Evolutionary conservation across 2,113 vertebrate species (phyloP).

Genomic region (Osmerus eperlanus): DNA sequence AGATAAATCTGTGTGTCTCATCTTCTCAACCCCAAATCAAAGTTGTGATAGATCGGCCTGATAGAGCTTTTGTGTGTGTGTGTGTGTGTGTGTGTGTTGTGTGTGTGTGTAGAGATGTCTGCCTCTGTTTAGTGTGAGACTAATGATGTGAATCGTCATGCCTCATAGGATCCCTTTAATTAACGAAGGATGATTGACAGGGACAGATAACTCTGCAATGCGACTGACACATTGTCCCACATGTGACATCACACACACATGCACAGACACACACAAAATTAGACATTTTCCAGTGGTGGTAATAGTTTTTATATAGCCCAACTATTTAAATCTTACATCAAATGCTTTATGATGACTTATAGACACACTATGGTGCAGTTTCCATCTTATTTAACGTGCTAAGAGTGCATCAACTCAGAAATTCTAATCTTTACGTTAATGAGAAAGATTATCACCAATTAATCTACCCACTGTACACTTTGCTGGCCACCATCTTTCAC

Average conservation of each 20-base stretch:
- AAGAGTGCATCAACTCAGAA: too few relatives aligned
- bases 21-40: slow-evolving; percentile 35
- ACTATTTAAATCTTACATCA: too few relatives aligned
- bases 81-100: slow-evolving; percentile 19
- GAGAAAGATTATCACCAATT: background rate
- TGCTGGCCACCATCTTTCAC: slow-evolving; percentile 10
- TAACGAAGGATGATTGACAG: slow-evolving; percentile 49
- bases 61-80: slow-evolving; percentile 26
- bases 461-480: background rate
- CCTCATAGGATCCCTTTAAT: slow-evolving; percentile 50
- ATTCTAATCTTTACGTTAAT: too few relatives aligned
- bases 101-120: slow-evolving; percentile 16
- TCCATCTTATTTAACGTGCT: background rate
- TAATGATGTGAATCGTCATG: slow-evolving; percentile 61
- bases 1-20: slow-evolving; percentile 36
- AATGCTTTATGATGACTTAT: too few relatives aligned
- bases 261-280: too few relatives aligned
- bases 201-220: slow-evolving; percentile 40
- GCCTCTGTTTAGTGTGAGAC: slow-evolving; percentile 35
- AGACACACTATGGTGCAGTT: background rate
- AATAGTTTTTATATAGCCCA: too few relatives aligned
- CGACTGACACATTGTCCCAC: background rate
- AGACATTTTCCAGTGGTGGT: too few relatives aligned
- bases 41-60: slow-evolving; percentile 30
- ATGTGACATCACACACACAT: too few relatives aligned